These are phyloP conservation scores for Pterobdella sp. DNA, from an alignment of 2,888 invertebrate species.

Conservation along the genomic window DNA sequence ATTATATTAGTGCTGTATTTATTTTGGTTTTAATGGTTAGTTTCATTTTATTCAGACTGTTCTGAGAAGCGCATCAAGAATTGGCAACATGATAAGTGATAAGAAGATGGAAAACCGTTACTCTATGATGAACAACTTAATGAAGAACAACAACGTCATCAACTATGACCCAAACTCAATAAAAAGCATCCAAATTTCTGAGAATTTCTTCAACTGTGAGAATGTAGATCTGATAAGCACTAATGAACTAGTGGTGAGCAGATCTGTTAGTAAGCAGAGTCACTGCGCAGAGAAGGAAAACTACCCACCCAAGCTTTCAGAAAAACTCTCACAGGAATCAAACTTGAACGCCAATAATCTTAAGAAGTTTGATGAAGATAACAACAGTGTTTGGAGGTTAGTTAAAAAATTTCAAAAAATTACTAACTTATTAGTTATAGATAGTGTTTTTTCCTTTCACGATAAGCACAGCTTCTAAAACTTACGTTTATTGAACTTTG, in stretches of 20 bases:
- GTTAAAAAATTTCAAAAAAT: too few relatives aligned
- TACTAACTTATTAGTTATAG: too few relatives aligned
- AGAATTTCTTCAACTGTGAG: background rate
- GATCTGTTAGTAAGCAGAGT: background rate
- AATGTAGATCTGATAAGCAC: background rate
- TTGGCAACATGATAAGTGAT: background rate
- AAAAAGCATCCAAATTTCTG: background rate
- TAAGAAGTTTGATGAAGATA: background rate
- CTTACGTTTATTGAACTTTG: too few relatives aligned
- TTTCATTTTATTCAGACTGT: too few relatives aligned
- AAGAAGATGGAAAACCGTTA: background rate
- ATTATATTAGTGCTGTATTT: too few relatives aligned
- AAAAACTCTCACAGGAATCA: background rate
- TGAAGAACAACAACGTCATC: background rate
- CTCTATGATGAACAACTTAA: background rate
- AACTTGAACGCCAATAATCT: background rate
- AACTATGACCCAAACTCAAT: background rate
- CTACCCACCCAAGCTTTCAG: background rate
- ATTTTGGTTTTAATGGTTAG: too few relatives aligned
- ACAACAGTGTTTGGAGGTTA: background rate
- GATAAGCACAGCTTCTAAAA: too few relatives aligned
- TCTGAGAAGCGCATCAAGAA: slow-evolving; percentile 1
- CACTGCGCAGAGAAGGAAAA: background rate
- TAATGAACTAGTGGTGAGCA: background rate
- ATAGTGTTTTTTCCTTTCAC: too few relatives aligned